Percentiles rank a stretch among this genome's conserved stretches.
phyloP scores from a whole-genome alignment of 2,113 vertebrate genomes.

The Zosterops pallidus region DNA sequence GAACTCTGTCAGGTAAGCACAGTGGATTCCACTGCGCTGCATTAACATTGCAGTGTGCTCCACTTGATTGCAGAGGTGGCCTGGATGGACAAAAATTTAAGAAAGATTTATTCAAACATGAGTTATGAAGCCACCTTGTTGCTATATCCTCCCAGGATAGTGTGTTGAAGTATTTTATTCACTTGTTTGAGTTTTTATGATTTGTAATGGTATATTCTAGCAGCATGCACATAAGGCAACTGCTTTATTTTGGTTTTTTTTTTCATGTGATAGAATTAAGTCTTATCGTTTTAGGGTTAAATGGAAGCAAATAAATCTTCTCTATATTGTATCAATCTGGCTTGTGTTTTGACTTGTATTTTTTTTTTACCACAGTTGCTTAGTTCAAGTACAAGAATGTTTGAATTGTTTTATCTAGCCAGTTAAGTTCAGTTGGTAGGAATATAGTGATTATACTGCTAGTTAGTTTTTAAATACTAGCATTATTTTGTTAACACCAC shows the following conservation, averaged over 20 bases:
- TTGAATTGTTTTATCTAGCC: neutral
- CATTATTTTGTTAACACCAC: neutral
- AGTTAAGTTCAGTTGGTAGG: neutral
- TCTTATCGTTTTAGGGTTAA: neutral
- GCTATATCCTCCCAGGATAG: neutral
- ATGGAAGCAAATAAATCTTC: neutral
- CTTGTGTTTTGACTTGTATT: neutral
- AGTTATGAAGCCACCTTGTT: neutral
- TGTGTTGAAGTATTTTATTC: neutral
- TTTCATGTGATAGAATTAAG: neutral
- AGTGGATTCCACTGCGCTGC: neutral
- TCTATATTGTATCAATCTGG: neutral
- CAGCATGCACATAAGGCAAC: neutral
- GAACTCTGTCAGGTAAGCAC: neutral
- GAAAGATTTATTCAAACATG: neutral
- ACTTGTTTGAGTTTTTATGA: neutral
- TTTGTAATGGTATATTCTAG: neutral
- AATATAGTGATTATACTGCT: neutral
- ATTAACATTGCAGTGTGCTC: neutral
- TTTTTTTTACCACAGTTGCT: neutral
- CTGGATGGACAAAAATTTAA: neutral
- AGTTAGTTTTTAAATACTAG: neutral
- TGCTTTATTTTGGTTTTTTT: neutral
- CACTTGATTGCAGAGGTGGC: neutral
- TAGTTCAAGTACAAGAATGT: neutral